These are phyloP conservation scores for Zaprionus ornatus DNA, from an alignment of 1,140 invertebrate species.

Conservation along the genomic window DNA sequence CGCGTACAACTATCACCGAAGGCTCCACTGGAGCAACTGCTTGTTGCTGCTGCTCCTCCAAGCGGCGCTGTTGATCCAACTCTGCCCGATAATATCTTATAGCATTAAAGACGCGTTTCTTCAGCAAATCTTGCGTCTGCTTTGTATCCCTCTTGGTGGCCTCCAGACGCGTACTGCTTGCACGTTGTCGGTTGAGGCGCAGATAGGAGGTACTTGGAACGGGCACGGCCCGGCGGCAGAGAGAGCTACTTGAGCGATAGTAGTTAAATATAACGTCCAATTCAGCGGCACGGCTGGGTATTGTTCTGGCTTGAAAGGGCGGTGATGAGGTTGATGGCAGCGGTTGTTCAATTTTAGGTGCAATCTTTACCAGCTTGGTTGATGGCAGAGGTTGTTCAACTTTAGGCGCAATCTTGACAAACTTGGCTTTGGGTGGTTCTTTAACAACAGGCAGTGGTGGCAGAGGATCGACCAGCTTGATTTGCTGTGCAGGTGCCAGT, in stretches of 20 bases:
- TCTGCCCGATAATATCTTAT: slow-evolving; percentile 57
- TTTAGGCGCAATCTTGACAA: no score
- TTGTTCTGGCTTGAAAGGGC: not conserved
- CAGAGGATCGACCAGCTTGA: not conserved
- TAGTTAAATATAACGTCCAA: slow-evolving; percentile 50
- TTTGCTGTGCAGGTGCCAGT: not conserved
- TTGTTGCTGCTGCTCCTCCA: slow-evolving; percentile 12
- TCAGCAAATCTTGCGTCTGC: slow-evolving; percentile 34
- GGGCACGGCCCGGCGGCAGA: slow-evolving; percentile 57
- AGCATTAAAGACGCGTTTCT: slow-evolving; percentile 32
- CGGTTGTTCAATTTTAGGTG: not conserved
- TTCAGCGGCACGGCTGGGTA: slow-evolving; percentile 35
- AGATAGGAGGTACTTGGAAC: slow-evolving; percentile 63
- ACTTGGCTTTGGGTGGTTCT: not conserved
- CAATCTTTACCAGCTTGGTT: no score
- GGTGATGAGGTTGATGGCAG: not conserved
- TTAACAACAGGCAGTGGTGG: not conserved
- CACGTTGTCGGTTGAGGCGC: slow-evolving; percentile 53
- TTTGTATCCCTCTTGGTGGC: slow-evolving; percentile 29
- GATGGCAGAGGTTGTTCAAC: not conserved
- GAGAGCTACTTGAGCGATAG: slow-evolving; percentile 29
- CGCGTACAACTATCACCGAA: slow-evolving; percentile 43
- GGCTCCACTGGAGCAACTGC: not conserved
- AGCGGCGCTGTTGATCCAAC: slow-evolving; percentile 52
- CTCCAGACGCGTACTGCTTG: not conserved